phyloP scores from a whole-genome alignment of 2,797 vertebrate species.

The Echiichthys vipera region DNA sequence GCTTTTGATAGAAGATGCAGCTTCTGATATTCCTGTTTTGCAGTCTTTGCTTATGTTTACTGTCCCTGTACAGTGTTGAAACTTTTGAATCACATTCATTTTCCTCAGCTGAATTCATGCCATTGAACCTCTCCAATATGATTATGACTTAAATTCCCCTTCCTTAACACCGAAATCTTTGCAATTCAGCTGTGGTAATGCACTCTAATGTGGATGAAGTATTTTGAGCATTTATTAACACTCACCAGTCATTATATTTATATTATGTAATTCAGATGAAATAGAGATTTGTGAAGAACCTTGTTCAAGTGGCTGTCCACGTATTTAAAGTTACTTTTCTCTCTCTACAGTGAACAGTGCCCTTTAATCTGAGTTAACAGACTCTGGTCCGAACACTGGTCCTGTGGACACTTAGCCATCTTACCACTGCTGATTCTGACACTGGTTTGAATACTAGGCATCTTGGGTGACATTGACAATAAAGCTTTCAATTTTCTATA shows the following conservation, averaged over 20 bases:
- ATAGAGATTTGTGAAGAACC: background rate
- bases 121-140: background rate
- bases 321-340: background rate
- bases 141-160: background rate
- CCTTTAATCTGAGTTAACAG: background rate
- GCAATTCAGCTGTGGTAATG: background rate
- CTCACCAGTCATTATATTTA: background rate
- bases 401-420: no score
- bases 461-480: background rate
- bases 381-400: background rate
- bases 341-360: background rate
- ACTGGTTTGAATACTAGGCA: background rate
- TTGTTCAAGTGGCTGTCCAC: background rate
- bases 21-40: background rate
- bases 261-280: slow-evolving; percentile 1
- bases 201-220: background rate
- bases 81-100: background rate
- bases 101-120: background rate
- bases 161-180: background rate
- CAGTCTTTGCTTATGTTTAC: background rate
- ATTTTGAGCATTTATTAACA: background rate
- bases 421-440: background rate
- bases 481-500: background rate
- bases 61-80: background rate
- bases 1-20: background rate